These are phyloP conservation scores for Uria lomvia DNA, from an alignment of 2,113 vertebrate genomes.

Conservation along the genomic window DNA sequence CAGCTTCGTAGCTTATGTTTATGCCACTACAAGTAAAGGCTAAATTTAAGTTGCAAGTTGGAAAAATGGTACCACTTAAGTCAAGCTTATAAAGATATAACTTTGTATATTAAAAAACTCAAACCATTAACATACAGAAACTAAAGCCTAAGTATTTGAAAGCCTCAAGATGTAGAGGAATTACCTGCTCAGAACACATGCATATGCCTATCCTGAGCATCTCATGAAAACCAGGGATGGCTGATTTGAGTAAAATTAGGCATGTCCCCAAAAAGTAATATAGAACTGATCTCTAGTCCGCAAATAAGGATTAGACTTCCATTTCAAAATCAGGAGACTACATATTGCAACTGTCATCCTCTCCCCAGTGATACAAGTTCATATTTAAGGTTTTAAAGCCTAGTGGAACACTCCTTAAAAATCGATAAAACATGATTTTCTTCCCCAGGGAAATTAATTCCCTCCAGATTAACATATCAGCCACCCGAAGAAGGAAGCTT, in stretches of 20 bases:
- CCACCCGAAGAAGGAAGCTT: neutral
- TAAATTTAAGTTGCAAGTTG: neutral
- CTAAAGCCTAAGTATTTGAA: neutral
- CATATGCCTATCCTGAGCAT: neutral
- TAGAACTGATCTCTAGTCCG: neutral
- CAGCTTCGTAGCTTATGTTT: neutral
- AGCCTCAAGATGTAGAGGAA: neutral
- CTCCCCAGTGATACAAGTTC: neutral
- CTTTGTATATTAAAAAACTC: fast-evolving
- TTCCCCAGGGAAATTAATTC: neutral
- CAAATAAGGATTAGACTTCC: neutral
- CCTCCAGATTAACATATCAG: neutral
- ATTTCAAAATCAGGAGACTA: neutral
- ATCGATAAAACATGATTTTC: neutral
- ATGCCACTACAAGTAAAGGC: neutral
- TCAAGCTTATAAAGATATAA: neutral
- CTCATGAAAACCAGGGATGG: neutral
- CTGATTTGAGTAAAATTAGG: neutral
- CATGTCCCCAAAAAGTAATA: neutral
- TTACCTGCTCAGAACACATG: neutral
- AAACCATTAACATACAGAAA: neutral
- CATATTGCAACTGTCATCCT: neutral
- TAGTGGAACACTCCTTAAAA: neutral
- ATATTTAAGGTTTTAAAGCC: neutral
- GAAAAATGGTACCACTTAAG: neutral